Evolutionary conservation across 1,140 invertebrate genomes (phyloP).

Genomic region (Meloidogyne hapla): DNA sequence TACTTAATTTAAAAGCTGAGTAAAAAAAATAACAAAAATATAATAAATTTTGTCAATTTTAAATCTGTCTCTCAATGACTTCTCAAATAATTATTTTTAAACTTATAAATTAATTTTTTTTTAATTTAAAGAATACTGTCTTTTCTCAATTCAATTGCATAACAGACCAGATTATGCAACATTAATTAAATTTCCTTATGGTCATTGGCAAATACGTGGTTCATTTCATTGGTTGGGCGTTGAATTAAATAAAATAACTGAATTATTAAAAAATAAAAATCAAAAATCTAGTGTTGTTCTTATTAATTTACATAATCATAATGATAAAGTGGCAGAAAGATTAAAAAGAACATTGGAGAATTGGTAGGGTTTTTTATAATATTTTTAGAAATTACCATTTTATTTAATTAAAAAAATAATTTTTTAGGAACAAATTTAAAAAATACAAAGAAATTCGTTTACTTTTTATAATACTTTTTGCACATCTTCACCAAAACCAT

Average conservation of each 20-base stretch:
- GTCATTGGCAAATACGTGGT: background rate
- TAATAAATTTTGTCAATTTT: too few species aligned
- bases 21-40: too few species aligned
- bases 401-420: too few species aligned
- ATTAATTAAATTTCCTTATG: slow-evolving; percentile 1
- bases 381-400: too few species aligned
- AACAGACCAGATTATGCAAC: background rate
- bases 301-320: slow-evolving; percentile 2
- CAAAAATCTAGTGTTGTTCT: background rate
- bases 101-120: background rate
- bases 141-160: slow-evolving; percentile 1
- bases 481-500: background rate
- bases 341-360: background rate
- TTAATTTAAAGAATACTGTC: background rate
- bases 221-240: background rate
- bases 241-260: background rate
- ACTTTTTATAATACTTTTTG: slow-evolving; percentile 4
- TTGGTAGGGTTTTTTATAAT: too few species aligned
- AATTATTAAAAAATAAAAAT: background rate
- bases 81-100: too few species aligned
- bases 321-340: background rate
- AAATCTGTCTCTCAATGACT: too few species aligned
- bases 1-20: too few species aligned
- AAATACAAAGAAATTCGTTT: background rate
- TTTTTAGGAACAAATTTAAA: background rate